phyloP scores from a whole-genome alignment of 2,888 invertebrate genomes.

The Mactromeris polynyma region DNA sequence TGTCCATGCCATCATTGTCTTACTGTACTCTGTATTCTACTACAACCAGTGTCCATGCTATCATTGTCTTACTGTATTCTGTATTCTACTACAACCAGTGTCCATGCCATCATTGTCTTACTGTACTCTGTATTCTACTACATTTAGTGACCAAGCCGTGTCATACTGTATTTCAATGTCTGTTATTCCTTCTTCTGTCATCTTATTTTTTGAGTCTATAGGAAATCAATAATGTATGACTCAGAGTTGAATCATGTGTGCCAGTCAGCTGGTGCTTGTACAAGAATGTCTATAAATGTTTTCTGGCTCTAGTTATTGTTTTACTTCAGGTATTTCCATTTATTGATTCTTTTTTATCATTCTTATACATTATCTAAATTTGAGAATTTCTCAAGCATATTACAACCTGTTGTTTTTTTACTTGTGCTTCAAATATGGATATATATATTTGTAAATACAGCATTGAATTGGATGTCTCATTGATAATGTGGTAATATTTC shows the following conservation, averaged over 20 bases:
- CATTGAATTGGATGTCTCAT: background rate
- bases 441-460: background rate
- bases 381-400: background rate
- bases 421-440: no score
- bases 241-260: conserved; percentile 6
- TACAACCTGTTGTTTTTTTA: background rate
- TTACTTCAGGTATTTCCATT: background rate
- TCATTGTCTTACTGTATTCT: background rate
- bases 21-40: background rate
- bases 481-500: background rate
- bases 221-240: background rate
- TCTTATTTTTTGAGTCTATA: background rate
- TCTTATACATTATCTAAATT: background rate
- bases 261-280: background rate
- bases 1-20: background rate
- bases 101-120: no score
- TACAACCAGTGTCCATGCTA: background rate
- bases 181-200: background rate
- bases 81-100: no score
- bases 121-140: no score
- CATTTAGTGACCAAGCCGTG: no score
- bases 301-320: background rate
- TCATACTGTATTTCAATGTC: background rate
- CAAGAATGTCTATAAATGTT: background rate
- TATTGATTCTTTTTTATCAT: background rate